Base-by-base conservation (phyloP, 2,797 vertebrate genomes). In the Tarsius wallacei region DNA sequence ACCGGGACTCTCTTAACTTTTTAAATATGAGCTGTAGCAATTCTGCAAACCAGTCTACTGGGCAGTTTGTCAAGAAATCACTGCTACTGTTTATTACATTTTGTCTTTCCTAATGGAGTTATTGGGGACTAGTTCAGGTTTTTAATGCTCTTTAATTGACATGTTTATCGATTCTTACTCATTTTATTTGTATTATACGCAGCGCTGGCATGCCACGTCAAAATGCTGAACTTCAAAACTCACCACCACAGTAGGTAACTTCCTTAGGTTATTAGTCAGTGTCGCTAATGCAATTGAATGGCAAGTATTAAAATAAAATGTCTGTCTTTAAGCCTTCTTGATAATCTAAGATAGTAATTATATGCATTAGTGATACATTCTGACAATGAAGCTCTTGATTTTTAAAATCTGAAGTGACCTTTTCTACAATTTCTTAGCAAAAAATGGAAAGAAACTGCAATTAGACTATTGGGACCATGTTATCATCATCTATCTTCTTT, bases 281-380 rank as follows among this genome's bases (percentile, higher is more conserved):
- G 96, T 96, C 97, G 97, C 68, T 96, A 97, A 96, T 93, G 71
- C 94, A 90, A 95, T 88, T 92, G 88, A 97, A 90, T 80, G 87
- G 74, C 47, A 51, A 96, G 68, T 66, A 97, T 94, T 97, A 93
- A 98, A 93, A 95, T 90, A 76, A 96, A 97, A 96, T 92, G 83
- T 84, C 96, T 97, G 82, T 95, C 87, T 96, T 92, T 88, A 95
- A 68, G 80, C 24, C 53, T 90, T 95, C 80, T 77, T 91, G 91
- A 92, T 95, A 80, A 97, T 86, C 81, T 94, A 93, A 98, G 96
- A 93, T 91, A 95, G 87, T 96, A 95, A 97, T 97, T 97, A 96
- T 85, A 90, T 88, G 91, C 95, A 97, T 97, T 97, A 97, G 73
- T 95, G 96, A 96, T 96, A 93, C 59, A 96, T 90, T 95, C 74